Evolutionary conservation across 1,140 invertebrate species (phyloP).

Genomic region (Lepidurus apus): DNA sequence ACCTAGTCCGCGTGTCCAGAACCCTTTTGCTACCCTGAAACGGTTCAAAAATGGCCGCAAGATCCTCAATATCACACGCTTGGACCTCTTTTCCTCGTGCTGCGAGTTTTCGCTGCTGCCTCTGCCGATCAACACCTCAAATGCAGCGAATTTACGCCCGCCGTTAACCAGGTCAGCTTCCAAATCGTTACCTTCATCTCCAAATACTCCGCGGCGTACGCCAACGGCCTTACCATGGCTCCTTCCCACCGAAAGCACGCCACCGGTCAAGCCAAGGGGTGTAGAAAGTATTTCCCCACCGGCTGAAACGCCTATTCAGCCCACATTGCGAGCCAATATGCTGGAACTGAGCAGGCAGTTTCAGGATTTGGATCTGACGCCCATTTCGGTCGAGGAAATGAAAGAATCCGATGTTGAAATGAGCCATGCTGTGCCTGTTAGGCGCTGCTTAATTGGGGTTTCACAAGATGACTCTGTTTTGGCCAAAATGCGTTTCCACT

Average conservation of each 20-base stretch:
- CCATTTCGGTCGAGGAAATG: neutral
- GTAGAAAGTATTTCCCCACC: neutral
- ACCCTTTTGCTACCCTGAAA: conserved; percentile 63
- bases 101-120: conserved; percentile 57
- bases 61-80: conserved; percentile 35
- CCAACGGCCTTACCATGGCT: neutral
- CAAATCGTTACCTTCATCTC: conserved; percentile 38
- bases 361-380: neutral
- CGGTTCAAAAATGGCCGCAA: conserved; percentile 45
- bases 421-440: neutral
- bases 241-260: neutral
- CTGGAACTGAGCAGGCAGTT: conserved; percentile 3
- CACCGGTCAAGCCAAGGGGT: neutral
- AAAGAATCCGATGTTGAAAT: neutral
- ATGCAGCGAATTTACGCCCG: neutral
- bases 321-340: conserved; percentile 5
- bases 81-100: conserved; percentile 64
- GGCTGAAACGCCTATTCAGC: neutral
- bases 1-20: conserved; percentile 54
- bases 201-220: conserved; percentile 32
- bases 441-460: neutral
- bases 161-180: neutral
- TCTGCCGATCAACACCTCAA: conserved; percentile 21
- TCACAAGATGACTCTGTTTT: conserved; percentile 36
- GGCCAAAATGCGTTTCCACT: conserved; percentile 19